Evolutionary conservation across 2,113 vertebrate species (phyloP).

Genomic region (Hypomesus transpacificus): DNA sequence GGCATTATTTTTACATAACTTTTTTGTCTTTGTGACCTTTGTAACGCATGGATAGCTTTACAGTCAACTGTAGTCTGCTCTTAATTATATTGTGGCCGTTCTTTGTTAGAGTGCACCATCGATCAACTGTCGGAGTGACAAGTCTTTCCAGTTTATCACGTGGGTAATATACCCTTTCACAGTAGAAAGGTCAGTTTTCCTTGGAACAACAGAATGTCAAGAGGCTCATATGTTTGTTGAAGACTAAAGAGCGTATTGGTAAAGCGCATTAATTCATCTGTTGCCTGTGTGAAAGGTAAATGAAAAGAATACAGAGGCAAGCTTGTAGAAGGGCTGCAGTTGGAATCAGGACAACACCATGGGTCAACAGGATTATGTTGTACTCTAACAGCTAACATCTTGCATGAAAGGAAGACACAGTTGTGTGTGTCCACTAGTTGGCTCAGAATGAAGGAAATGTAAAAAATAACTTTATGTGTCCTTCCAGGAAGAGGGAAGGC

Average conservation of each 20-base stretch:
- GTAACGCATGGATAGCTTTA: too few species aligned
- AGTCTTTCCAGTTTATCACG: neutral
- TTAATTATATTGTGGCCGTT: too few species aligned
- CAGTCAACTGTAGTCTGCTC: too few species aligned
- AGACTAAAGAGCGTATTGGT: neutral
- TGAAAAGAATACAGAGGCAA: neutral
- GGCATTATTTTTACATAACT: too few species aligned
- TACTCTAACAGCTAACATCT: too few species aligned
- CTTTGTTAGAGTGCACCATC: neutral
- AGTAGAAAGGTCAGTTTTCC: neutral
- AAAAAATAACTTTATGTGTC: neutral
- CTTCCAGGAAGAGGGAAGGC: slow-evolving; percentile 2
- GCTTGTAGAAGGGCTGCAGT: too few species aligned
- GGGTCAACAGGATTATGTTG: too few species aligned
- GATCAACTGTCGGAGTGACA: neutral
- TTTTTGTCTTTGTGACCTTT: too few species aligned
- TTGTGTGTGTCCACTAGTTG: neutral
- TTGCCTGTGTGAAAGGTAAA: neutral
- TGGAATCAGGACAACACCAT: too few species aligned
- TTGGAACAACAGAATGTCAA: neutral
- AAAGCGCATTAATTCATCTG: neutral
- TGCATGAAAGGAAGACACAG: too few species aligned
- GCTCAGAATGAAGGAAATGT: neutral
- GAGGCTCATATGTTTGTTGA: neutral
- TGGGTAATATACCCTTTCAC: neutral